Evolutionary conservation across 2,888 invertebrate species (phyloP), one percentile per base, ranked within the genome.

Genomic region (Dolichopus griseipennis): DNA sequence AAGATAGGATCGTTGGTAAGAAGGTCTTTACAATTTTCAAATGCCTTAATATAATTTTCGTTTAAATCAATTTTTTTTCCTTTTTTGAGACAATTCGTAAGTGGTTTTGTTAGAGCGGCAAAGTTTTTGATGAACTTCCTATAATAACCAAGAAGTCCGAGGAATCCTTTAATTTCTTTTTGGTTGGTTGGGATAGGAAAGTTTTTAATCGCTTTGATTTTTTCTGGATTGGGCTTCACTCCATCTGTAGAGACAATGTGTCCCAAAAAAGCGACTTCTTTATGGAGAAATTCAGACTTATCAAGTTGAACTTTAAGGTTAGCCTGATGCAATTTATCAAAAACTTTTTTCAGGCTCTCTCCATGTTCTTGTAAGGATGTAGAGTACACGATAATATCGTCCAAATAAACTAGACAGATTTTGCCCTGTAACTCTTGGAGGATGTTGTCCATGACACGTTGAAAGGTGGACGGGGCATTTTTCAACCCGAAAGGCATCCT

Each of bases 191-290:
- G 70, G 2, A 68, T 61, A 1, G 64, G 68, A 37, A 66, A 69
- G n/a, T 67, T 66, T 41, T 67, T 68, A 10, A 68, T 67, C 5
- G 65, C 69, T 34, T 66, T n/a, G 7, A 73, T 72, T 70, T 73
- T 73, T 2, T 71, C 69, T 34, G 74, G 73, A 66, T 75, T 71
- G 15, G 76, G 75, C 66, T 71, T 73, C 9, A 73, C 71, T 10
- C 73, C 73, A 1, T 75, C 71, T 18, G 70, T 37, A 18, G 69
- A 69, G 6, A 69, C 67, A 2, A 77, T 61, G 52, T 76, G 76
- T 8, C 78, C 77, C n/a, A 79, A 68, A 68, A 73, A 78, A 20
- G 71, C 69, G 1, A 77, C 70, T 70, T 74, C 72, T 52, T 73
- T 74, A 12, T 67, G 63, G 0, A 76, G 61, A 67, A 76, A 76